Evolutionary conservation across 2,113 vertebrate species (phyloP), one percentile per base, ranked within the genome.

Genomic region (Paralichthys olivaceus): DNA sequence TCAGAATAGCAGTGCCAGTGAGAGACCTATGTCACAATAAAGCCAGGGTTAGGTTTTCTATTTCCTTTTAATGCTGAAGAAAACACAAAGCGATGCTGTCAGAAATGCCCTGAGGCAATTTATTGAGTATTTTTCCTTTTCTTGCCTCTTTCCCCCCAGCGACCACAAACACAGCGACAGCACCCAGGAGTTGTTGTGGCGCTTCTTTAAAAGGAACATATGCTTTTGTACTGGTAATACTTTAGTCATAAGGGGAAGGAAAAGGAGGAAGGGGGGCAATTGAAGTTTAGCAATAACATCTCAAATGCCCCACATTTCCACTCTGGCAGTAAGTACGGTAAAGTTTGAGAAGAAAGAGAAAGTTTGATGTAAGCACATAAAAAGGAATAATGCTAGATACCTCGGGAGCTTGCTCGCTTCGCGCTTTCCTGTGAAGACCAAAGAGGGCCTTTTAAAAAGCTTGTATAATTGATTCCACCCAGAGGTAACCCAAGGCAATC

Each of bases 381-480:
- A 89, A 88, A 72, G 70, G 79, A 89, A 85, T 79, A 78, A 85
- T 85, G 49, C 63, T 69, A 63, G 68, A 72, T 79, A 84, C 85
- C 85, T 79, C 56, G 56, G 81, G 87, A 90, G 76, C 75, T 69
- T 65, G 71, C 69, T 84, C 47, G 22, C 78, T 76, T 79, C 47
- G 15, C 7, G 57, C 75, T 28, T 80, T 77, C 66, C 83, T 83
- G 83, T 82, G 71, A 82, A 88, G 82, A 92, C 76, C 81, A 86
- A 89, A 91, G 82, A 56, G 61, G 54, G 74, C 68, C 84, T 80
- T 91, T 56, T 89, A 85, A 88, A 91, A 88, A 73, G 77, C 77
- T 72, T 88, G 81, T 88, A 86, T 88, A 92, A 91, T 86, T 84
- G 79, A 91, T 87, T 90, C 84, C 78, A 90, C 90, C 84, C 86